These are phyloP conservation scores for Gephyroberyx darwinii DNA, from an alignment of 2,797 vertebrate genomes.

Conservation along the genomic window DNA sequence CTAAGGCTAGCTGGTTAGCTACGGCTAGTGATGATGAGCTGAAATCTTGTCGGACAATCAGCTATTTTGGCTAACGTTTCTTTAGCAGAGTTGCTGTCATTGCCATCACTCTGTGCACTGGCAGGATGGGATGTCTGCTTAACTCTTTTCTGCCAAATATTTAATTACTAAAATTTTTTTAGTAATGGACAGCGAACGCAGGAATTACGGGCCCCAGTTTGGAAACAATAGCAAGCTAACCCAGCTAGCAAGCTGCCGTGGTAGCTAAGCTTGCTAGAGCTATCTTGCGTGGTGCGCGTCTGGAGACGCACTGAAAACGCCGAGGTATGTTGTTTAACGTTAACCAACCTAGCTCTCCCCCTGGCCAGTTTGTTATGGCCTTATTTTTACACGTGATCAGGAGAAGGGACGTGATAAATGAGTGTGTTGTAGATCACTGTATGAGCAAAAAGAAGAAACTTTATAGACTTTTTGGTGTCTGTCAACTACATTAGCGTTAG, in stretches of 20 bases:
- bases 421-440: background rate
- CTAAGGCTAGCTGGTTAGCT: constrained; percentile 53
- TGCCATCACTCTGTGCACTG: constrained; percentile 53
- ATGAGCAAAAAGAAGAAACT: constrained; percentile 41
- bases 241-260: constrained; percentile 54
- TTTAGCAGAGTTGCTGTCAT: constrained; percentile 54
- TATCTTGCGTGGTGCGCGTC: constrained; percentile 36
- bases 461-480: constrained; percentile 56
- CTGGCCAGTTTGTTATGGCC: constrained; percentile 40
- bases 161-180: constrained; percentile 19
- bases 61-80: constrained; percentile 58
- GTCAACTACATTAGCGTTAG: constrained; percentile 22
- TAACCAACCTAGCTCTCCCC: constrained; percentile 28
- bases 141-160: constrained; percentile 42
- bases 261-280: constrained; percentile 67
- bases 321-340: constrained; percentile 60
- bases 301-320: constrained; percentile 55
- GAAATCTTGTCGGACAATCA: constrained; percentile 57
- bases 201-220: constrained; percentile 72
- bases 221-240: constrained; percentile 75
- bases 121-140: constrained; percentile 50
- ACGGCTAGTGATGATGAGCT: constrained; percentile 57
- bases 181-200: constrained; percentile 70
- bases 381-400: constrained; percentile 42
- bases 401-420: constrained; percentile 5